Conservation (phyloP, 1,140 invertebrate genomes). For the Bombyx mori region DNA sequence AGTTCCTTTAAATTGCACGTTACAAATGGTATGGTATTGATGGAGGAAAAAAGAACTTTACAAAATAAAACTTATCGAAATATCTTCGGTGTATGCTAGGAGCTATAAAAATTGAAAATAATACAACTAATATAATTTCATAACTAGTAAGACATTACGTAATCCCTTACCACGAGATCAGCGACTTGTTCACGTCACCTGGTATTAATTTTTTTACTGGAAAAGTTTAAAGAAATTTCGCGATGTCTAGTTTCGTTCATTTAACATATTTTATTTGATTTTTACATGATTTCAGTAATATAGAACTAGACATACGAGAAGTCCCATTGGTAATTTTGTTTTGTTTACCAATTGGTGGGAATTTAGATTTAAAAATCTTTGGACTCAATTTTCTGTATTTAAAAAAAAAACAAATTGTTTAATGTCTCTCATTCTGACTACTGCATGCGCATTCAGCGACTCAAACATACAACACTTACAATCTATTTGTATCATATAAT, state of each 20-base stretch:
- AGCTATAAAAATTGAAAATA: slow-evolving; percentile 71
- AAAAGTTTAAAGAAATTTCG: slow-evolving; percentile 1
- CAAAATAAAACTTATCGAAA: slow-evolving; percentile 70
- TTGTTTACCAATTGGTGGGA: slow-evolving; percentile 59
- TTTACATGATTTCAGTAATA: background rate
- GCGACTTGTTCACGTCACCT: slow-evolving; percentile 55
- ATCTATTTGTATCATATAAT: slow-evolving; percentile 47
- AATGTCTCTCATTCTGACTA: slow-evolving; percentile 53
- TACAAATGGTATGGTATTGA: slow-evolving; percentile 57
- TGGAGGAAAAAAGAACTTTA: slow-evolving; percentile 63
- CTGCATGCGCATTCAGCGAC: slow-evolving; percentile 64
- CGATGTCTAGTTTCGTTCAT: background rate
- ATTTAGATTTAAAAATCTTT: slow-evolving; percentile 60
- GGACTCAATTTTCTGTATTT: slow-evolving; percentile 41
- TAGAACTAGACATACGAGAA: slow-evolving; percentile 12
- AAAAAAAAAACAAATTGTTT: slow-evolving; percentile 41
- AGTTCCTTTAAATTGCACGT: slow-evolving; percentile 18
- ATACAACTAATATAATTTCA: slow-evolving; percentile 71
- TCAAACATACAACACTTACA: slow-evolving; percentile 70
- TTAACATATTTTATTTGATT: background rate
- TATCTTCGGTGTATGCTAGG: slow-evolving; percentile 71
- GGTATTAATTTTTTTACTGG: slow-evolving; percentile 25
- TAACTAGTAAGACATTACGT: slow-evolving; percentile 67
- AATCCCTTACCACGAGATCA: slow-evolving; percentile 69
- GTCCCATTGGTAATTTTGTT: slow-evolving; percentile 51